Evolutionary conservation across 2,888 invertebrate genomes (phyloP).

Genomic region (Metalampra italica): DNA sequence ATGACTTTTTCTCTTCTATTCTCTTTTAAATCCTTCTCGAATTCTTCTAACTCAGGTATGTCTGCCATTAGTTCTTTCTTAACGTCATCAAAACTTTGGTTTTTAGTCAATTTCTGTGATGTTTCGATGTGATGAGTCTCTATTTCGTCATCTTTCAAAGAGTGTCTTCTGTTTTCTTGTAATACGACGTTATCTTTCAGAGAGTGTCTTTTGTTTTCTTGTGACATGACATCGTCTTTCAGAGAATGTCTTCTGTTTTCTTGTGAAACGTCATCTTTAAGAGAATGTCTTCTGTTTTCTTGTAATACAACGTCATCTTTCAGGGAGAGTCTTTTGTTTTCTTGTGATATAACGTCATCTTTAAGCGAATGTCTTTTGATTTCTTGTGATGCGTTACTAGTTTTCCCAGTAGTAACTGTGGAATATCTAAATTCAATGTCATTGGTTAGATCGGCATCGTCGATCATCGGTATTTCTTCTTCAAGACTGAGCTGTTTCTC

Average conservation of each 20-base stretch:
- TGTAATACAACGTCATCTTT: background rate
- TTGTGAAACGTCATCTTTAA: conserved; percentile 2
- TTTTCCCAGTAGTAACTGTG: conserved; percentile 34
- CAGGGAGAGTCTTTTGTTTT: background rate
- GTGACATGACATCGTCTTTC: conserved; percentile 5
- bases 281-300: conserved; percentile 2
- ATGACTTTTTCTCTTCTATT: conserved; percentile 72
- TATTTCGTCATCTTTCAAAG: conserved; percentile 5
- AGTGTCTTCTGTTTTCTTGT: conserved; percentile 16
- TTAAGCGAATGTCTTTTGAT: conserved; percentile 4
- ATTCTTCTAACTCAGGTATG: conserved; percentile 71
- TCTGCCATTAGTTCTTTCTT: conserved; percentile 73
- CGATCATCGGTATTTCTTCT: conserved; percentile 77
- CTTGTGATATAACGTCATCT: conserved; percentile 1
- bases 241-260: conserved; percentile 3
- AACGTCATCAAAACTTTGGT: conserved; percentile 70
- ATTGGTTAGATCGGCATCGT: conserved; percentile 62
- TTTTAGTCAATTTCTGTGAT: conserved; percentile 36
- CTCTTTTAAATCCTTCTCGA: conserved; percentile 71
- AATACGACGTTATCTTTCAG: conserved; percentile 1
- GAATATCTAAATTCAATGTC: conserved; percentile 69
- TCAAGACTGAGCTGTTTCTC: conserved; percentile 72
- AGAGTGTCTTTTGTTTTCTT: conserved; percentile 15
- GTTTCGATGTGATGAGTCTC: conserved; percentile 4
- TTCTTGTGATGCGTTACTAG: conserved; percentile 1